phyloP scores from a whole-genome alignment of 2,113 vertebrate genomes.

The Phodopus roborovskii region DNA sequence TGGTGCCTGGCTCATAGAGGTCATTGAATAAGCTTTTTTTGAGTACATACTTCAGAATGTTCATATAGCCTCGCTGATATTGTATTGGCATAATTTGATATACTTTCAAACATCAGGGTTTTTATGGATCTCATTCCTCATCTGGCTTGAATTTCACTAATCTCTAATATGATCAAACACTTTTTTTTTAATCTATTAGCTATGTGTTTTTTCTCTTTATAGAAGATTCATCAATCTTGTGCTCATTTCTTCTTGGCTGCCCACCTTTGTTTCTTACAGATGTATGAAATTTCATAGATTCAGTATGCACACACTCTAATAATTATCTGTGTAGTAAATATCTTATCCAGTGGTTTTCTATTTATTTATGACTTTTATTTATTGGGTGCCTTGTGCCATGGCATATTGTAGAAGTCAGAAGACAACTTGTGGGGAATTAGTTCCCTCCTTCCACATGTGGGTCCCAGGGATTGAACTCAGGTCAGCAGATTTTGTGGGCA shows the following conservation, averaged over 20 bases:
- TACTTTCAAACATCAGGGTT: not conserved
- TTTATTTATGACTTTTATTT: not conserved
- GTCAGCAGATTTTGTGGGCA: not conserved
- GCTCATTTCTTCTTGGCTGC: constrained; percentile 43
- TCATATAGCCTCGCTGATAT: not conserved
- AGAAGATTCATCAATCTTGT: not conserved
- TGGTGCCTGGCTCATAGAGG: not conserved
- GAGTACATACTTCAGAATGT: not conserved
- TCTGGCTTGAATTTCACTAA: constrained; percentile 45
- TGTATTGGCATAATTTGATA: constrained; percentile 18
- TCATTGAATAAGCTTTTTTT: constrained; percentile 39
- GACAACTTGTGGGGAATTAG: not conserved
- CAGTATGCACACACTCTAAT: not conserved
- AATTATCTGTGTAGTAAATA: constrained; percentile 41
- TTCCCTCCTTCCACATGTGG: not conserved
- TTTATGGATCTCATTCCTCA: not conserved
- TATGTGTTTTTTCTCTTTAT: constrained; percentile 31
- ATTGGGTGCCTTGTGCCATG: not conserved
- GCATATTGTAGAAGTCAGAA: not conserved
- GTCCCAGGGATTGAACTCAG: not conserved
- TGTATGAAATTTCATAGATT: not conserved
- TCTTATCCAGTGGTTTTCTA: not conserved
- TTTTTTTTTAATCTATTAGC: constrained; percentile 41
- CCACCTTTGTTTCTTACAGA: not conserved
- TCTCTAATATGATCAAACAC: constrained; percentile 10